phyloP scores from a whole-genome alignment of 2,888 invertebrate genomes.

The Dryadula phaetusa region DNA sequence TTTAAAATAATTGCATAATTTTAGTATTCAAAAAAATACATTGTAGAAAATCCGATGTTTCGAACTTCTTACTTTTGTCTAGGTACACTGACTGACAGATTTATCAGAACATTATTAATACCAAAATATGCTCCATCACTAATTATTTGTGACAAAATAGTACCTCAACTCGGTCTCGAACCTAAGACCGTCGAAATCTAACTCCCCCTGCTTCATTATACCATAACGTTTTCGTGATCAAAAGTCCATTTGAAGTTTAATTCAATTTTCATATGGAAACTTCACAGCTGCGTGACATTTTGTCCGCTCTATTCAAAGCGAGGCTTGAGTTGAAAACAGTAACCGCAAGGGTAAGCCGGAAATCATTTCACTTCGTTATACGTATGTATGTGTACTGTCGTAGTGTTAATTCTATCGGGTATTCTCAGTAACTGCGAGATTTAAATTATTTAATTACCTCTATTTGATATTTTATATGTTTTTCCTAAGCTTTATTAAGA shows the following conservation, averaged over 20 bases:
- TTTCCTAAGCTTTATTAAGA: no score
- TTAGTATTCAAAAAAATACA: no score
- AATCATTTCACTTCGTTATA: constrained; percentile 7
- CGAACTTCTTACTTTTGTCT: no score
- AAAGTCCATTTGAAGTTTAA: constrained; percentile 13
- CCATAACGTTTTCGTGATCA: neutral
- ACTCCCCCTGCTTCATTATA: neutral
- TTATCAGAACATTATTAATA: no score
- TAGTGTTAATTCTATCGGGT: neutral
- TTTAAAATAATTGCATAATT: no score
- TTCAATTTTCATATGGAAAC: constrained; percentile 32
- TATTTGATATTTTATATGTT: no score
- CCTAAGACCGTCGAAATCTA: neutral
- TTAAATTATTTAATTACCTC: no score
- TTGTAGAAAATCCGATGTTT: no score
- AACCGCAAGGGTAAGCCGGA: constrained; percentile 10
- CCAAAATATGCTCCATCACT: no score
- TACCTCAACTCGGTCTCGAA: neutral
- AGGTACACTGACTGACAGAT: no score
- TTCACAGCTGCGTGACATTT: constrained; percentile 19
- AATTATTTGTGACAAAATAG: no score
- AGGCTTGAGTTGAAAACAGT: constrained; percentile 8
- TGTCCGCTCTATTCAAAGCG: constrained; percentile 7
- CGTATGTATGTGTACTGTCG: neutral
- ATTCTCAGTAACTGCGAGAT: neutral